Evolutionary conservation across 2,888 invertebrate genomes (phyloP).

Genomic region (Gari tellinella): DNA sequence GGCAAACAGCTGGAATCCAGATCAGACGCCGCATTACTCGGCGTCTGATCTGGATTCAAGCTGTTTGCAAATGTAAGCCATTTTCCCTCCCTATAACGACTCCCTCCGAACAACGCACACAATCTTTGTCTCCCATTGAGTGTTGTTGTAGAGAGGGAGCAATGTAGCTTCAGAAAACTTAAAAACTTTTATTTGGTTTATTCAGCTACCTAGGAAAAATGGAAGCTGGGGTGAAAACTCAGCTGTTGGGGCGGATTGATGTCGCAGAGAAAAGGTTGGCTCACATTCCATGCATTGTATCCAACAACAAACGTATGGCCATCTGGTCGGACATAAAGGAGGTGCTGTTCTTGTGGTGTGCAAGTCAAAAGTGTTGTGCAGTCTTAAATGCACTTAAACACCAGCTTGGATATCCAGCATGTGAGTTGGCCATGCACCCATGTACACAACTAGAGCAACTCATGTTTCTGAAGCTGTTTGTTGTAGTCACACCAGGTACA

Average conservation of each 20-base stretch:
- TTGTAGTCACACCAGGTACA: conserved; percentile 64
- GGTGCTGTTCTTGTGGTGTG: conserved; percentile 63
- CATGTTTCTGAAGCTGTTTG: conserved; percentile 62
- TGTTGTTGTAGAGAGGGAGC: no score
- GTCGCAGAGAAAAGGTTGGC: conserved; percentile 42
- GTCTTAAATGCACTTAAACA: conserved; percentile 63
- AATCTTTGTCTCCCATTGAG: no score
- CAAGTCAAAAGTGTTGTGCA: conserved; percentile 57
- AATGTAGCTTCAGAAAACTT: no score
- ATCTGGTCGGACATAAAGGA: conserved; percentile 70
- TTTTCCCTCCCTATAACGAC: no score
- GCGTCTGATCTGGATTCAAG: no score
- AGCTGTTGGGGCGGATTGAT: conserved; percentile 26
- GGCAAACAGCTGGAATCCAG: no score
- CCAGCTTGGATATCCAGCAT: conserved; percentile 53
- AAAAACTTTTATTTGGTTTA: no score
- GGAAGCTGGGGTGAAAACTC: conserved; percentile 7
- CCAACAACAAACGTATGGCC: conserved; percentile 47
- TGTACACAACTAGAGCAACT: conserved; percentile 65
- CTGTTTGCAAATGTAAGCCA: no score
- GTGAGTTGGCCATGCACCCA: conserved; percentile 50
- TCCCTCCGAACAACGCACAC: no score
- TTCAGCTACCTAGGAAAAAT: neutral
- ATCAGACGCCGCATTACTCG: no score
- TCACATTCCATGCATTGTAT: conserved; percentile 54